Evolutionary conservation across 2,113 vertebrate genomes (phyloP).

Genomic region (Catharus minimus): DNA sequence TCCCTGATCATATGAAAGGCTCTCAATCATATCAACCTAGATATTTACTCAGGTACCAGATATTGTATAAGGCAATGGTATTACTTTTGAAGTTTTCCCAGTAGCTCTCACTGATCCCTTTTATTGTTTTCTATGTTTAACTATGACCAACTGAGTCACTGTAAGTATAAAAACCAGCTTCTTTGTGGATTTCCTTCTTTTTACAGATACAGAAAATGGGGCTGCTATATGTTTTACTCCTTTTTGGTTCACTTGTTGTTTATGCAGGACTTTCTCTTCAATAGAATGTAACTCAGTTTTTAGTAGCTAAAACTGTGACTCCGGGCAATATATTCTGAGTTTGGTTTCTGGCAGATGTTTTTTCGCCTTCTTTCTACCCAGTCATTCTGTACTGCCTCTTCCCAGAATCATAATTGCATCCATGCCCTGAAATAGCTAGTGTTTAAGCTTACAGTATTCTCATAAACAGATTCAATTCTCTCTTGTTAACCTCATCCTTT

Average conservation of each 20-base stretch:
- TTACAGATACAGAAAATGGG: neutral
- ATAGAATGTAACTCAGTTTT: neutral
- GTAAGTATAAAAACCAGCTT: neutral
- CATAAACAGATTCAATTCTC: neutral
- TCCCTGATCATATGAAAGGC: neutral
- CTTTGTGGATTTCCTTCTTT: neutral
- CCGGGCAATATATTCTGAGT: neutral
- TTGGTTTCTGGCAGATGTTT: neutral
- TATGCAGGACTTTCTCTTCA: neutral
- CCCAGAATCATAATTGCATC: neutral
- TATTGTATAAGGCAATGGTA: neutral
- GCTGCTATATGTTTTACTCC: neutral
- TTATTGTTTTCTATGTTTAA: neutral
- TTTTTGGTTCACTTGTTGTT: neutral
- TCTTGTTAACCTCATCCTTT: neutral
- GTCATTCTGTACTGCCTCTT: neutral
- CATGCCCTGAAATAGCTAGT: neutral
- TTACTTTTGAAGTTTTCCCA: neutral
- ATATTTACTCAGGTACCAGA: neutral
- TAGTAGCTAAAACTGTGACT: neutral
- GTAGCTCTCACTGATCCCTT: neutral
- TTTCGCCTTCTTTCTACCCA: neutral
- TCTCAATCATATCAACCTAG: neutral
- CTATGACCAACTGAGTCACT: neutral
- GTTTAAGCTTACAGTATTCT: conserved; percentile 1